These are phyloP conservation scores for Lissonota sp. DNA, from an alignment of 2,888 invertebrate genomes.

Conservation along the genomic window DNA sequence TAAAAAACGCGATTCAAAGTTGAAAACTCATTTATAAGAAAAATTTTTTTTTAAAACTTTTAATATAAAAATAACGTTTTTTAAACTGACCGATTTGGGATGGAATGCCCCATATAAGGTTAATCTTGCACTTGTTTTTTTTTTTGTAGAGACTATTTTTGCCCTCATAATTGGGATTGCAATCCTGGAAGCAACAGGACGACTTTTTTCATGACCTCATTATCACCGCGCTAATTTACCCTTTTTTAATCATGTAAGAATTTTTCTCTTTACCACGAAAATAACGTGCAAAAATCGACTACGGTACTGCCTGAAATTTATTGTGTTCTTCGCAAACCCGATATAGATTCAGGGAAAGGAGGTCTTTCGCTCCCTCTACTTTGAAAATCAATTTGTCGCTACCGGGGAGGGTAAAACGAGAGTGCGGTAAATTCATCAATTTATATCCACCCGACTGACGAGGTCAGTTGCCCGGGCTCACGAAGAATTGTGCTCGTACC, in stretches of 20 bases:
- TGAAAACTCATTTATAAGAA: too few species aligned
- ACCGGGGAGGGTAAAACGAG: background rate
- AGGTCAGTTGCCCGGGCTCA: constrained; percentile 37
- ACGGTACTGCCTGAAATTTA: background rate
- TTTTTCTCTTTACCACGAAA: background rate
- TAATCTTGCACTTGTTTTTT: too few species aligned
- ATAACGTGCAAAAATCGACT: too few species aligned
- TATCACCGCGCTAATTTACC: background rate
- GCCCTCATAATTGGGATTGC: too few species aligned
- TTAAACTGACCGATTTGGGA: too few species aligned
- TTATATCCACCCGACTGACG: constrained; percentile 4
- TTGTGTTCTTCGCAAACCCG: background rate
- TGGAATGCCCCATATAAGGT: background rate
- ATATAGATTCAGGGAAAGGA: background rate
- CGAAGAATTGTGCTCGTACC: background rate
- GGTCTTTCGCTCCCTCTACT: background rate
- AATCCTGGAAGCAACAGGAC: too few species aligned
- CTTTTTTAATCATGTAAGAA: constrained; percentile 11
- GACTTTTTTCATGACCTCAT: background rate
- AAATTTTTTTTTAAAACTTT: too few species aligned
- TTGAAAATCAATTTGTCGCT: constrained; percentile 38
- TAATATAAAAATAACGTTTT: too few species aligned
- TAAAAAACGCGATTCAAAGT: too few species aligned
- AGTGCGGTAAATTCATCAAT: constrained; percentile 25
- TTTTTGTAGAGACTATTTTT: too few species aligned